Percentiles rank a stretch among this genome's conserved stretches.
These are phyloP conservation scores for Labia minor DNA, from an alignment of 2,888 invertebrate genomes.

Conservation along the genomic window DNA sequence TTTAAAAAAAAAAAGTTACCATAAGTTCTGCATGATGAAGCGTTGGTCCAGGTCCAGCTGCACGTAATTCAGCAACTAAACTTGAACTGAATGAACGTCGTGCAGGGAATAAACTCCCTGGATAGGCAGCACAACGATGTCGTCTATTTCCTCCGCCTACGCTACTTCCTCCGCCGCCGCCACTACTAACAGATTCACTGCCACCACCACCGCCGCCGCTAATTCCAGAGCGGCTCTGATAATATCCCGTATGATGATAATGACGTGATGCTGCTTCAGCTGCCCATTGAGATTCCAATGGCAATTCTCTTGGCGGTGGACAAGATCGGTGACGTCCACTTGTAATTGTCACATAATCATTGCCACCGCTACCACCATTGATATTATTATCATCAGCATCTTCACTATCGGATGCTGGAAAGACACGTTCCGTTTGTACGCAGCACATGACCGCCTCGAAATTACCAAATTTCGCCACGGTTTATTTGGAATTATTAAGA, in stretches of 20 bases:
- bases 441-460: conserved; percentile 28
- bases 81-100: conserved; percentile 28
- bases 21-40: conserved; percentile 27
- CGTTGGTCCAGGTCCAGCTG: conserved; percentile 26
- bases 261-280: conserved; percentile 29
- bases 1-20: too few relatives aligned
- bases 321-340: conserved; percentile 22
- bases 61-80: conserved; percentile 28
- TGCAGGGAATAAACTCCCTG: conserved; percentile 23
- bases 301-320: conserved; percentile 25
- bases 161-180: background rate
- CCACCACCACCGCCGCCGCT: background rate
- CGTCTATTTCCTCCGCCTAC: conserved; percentile 13
- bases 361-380: conserved; percentile 14
- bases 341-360: conserved; percentile 20
- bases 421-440: conserved; percentile 30
- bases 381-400: conserved; percentile 25
- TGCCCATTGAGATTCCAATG: conserved; percentile 35
- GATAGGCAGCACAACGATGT: conserved; percentile 14
- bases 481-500: too few relatives aligned
- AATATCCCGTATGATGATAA: background rate
- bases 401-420: conserved; percentile 30
- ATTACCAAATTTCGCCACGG: too few relatives aligned
- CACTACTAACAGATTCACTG: background rate
- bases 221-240: background rate